Evolutionary conservation across 2,888 invertebrate species (phyloP), one percentile per base, ranked within the genome.

Genomic region (Melinaea marsaeus): DNA sequence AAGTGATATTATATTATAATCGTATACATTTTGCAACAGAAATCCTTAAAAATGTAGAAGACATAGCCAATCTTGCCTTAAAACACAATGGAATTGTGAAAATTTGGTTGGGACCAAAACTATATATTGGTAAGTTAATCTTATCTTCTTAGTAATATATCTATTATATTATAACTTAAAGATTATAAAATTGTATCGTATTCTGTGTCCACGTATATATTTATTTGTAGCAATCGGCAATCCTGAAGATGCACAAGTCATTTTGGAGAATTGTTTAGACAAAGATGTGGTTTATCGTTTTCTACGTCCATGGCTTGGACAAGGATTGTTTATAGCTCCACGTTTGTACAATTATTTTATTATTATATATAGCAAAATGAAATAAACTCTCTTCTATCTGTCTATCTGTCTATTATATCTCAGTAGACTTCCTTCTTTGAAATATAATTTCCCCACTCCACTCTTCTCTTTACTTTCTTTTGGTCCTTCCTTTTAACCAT

Each of bases 201-300:
- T 22, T 22, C 22, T 22, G 0, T 22, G 22, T 22, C 22, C 1
- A 22, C 1, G 22, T 22, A 9, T 9, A 9, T 42, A 42, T 42
- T 9, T 9, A 9, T 42, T 6, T 9, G 42, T 1, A 9, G 9
- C 11, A 3, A 77, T 88, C 13, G 78, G 61, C 2, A 79, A 84
- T 67, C 85, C 88, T 6, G 83, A 79, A 70, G 88, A 88, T 57
- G 80, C 84, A 0, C 87, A 88, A 74, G 74, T 83, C 9, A 72
- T 89, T 2, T 71, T 89, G 57, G 88, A 88, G 3, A 88, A 86
- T 63, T 89, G 85, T 64, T 73, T 88, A 7, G 86, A 88, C 35
- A 90, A 89, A 70, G 88, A 87, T 68, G 78, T 70, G 0, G 86
- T 86, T 11, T 90, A 89, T 68, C 76, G 85, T 2, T 89, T 89